Evolutionary conservation across 2,113 vertebrate species (phyloP), one percentile per base, ranked within the genome.

Genomic region (Collichthys lucidus): DNA sequence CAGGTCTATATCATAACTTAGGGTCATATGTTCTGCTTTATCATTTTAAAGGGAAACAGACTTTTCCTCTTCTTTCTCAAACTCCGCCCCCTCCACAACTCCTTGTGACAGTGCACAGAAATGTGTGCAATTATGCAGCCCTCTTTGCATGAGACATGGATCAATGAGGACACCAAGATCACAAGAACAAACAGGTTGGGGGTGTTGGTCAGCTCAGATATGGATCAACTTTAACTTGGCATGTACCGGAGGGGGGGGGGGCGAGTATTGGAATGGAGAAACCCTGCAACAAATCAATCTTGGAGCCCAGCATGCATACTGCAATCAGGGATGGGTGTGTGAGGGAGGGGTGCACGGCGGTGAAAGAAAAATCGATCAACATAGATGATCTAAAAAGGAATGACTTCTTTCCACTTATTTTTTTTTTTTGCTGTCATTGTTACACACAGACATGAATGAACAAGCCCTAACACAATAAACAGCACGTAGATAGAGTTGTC

Each of bases 201-300:
- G 85, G 68, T 84, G 76, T 83, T 35, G 73, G 67, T 80, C 19
- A 55, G 75, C 82, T 92, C 77, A 82, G 84, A 91, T 92, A 88
- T 87, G 87, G 88, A 91, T 93, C 86, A 86, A 55, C 81, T 90
- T 89, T 84, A 86, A 86, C 91, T 80, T 87, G 85, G 84, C 67
- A 71, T 83, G 77, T 83, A 91, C 79, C 86, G 62, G 63, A 20
- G 86, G 87, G 60, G 40, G 86, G 87, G 31, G 31, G 80, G 80
- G n/a, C n/a, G n/a, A n/a, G 63, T 85, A 80, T 53, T 49, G 73
- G 64, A 67, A 71, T 79, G 47, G 50, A 72, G 67, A 84, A 83
- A 56, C 68, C 67, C 40, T 59, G 74, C 42, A 14, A 83, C 78
- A 66, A 88, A 93, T 93, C 90, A 75, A 88, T 93, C 67, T 40